A percentile compares a stretch with the other conserved stretches of the same genome.
These are phyloP conservation scores for Osmerus eperlanus DNA, from an alignment of 2,113 vertebrate species.

Conservation along the genomic window DNA sequence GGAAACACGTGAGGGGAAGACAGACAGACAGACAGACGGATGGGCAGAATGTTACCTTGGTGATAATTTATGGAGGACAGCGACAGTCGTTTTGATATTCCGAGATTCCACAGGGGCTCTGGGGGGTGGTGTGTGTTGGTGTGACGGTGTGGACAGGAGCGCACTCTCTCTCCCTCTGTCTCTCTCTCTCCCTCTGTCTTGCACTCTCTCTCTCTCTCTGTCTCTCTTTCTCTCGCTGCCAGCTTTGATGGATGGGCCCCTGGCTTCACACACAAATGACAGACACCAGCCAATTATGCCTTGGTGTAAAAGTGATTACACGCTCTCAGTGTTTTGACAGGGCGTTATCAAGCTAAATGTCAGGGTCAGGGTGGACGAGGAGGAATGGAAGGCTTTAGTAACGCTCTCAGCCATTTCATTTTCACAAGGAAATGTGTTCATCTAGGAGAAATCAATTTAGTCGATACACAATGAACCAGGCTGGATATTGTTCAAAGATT, in stretches of 20 bases:
- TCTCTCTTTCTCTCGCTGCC: neutral
- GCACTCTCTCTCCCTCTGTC: neutral
- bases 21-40: conserved; percentile 3
- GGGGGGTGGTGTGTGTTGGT: neutral
- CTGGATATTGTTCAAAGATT: conserved; percentile 50
- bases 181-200: conserved; percentile 7
- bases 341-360: conserved; percentile 47
- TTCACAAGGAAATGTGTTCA: conserved; percentile 46
- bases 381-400: conserved; percentile 18
- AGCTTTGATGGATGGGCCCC: neutral
- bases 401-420: conserved; percentile 39
- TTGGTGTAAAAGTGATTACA: conserved; percentile 35
- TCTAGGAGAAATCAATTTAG: conserved; percentile 53
- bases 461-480: conserved; percentile 34
- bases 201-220: too few species aligned
- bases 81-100: conserved; percentile 13
- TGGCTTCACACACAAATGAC: neutral
- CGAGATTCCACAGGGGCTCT: conserved; percentile 23
- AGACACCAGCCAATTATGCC: conserved; percentile 1
- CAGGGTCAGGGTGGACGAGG: conserved; percentile 36
- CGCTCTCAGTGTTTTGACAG: conserved; percentile 19
- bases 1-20: neutral
- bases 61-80: conserved; percentile 46
- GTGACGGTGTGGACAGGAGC: conserved; percentile 20
- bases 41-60: neutral